Conservation (phyloP, 1,140 invertebrate genomes). For the Bombus waltoni region DNA sequence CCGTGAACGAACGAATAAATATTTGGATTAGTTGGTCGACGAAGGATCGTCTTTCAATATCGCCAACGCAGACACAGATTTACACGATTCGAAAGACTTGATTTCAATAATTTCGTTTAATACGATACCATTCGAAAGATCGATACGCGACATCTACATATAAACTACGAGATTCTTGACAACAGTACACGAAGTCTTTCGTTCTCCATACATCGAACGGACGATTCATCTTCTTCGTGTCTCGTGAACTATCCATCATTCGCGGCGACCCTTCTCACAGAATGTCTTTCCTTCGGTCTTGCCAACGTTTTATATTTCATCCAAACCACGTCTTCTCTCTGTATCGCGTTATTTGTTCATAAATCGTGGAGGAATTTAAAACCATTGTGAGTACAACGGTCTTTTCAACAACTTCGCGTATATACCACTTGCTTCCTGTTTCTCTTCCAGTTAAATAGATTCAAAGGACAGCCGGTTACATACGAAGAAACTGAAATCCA, state of each 20-base stretch:
- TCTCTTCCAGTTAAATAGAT: not conserved
- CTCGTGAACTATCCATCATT: not conserved
- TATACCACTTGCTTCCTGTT: too few relatives aligned
- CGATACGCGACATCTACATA: too few relatives aligned
- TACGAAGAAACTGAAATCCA: not conserved
- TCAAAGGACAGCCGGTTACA: not conserved
- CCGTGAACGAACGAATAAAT: too few relatives aligned
- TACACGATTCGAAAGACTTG: too few relatives aligned
- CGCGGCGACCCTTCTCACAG: not conserved
- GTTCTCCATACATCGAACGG: not conserved
- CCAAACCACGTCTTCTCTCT: not conserved
- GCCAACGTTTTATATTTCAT: too few relatives aligned
- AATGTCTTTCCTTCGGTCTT: not conserved
- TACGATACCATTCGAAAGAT: too few relatives aligned
- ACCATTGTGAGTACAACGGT: not conserved
- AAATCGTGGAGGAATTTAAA: not conserved
- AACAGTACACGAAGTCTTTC: not conserved
- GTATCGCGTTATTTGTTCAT: not conserved
- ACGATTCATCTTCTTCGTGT: too few relatives aligned
- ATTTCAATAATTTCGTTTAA: too few relatives aligned
- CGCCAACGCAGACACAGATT: too few relatives aligned
- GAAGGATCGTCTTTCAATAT: too few relatives aligned
- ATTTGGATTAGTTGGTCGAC: too few relatives aligned
- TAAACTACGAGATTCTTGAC: too few relatives aligned
- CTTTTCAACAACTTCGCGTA: not conserved